Evolutionary conservation across 2,113 vertebrate species (phyloP).

Genomic region (Lophura nycthemera): DNA sequence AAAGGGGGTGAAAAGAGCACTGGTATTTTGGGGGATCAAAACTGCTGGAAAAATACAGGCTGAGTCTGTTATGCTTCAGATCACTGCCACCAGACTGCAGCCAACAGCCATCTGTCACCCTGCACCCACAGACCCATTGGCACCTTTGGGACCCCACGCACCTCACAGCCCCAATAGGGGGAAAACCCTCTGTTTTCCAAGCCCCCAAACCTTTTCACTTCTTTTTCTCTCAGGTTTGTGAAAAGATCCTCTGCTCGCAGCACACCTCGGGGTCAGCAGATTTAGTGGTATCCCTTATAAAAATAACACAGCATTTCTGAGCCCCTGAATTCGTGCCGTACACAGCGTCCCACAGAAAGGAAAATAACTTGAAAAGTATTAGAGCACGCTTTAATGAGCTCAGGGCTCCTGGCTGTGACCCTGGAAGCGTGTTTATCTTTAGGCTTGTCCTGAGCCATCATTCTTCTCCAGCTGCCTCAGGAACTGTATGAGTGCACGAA

Average conservation of each 20-base stretch:
- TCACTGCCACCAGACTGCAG: neutral
- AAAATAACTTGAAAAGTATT: neutral
- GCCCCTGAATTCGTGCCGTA: neutral
- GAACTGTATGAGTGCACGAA: neutral
- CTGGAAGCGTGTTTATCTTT: slow-evolving; percentile 23
- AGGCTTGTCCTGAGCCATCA: neutral
- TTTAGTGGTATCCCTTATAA: neutral
- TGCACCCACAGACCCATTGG: no score
- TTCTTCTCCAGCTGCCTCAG: neutral
- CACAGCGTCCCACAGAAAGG: neutral
- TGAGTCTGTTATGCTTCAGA: neutral
- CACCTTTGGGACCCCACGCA: no score
- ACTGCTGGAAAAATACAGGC: accelerated
- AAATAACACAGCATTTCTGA: slow-evolving; percentile 9
- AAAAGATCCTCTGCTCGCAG: neutral
- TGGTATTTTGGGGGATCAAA: neutral
- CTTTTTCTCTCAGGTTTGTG: neutral
- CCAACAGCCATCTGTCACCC: neutral
- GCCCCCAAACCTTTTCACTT: neutral
- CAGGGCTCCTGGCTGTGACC: slow-evolving; percentile 30
- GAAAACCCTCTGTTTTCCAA: neutral
- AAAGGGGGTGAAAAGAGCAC: neutral
- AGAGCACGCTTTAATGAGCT: slow-evolving; percentile 31
- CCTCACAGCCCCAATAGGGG: no score
- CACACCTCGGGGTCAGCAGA: neutral